phyloP scores from a whole-genome alignment of 2,888 invertebrate species.

The Megastigmus dorsalis region DNA sequence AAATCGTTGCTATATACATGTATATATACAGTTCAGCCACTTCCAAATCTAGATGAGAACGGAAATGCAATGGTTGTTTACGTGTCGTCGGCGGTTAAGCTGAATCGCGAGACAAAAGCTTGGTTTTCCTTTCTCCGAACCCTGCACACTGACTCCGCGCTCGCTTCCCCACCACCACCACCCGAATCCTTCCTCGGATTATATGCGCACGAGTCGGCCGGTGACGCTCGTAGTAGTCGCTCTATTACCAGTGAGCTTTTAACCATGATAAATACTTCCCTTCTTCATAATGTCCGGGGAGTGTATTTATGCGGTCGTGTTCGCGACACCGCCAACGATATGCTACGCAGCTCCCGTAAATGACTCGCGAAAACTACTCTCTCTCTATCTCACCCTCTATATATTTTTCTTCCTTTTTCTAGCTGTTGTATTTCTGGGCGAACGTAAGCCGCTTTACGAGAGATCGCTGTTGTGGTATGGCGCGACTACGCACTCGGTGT shows the following conservation, averaged over 20 bases:
- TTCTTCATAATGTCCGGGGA: constrained; percentile 23
- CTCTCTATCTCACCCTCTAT: background rate
- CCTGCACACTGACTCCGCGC: background rate
- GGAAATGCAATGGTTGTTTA: background rate
- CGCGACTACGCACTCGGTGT: too few species aligned
- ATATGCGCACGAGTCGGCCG: constrained; percentile 1
- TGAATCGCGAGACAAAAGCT: background rate
- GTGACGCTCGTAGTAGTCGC: background rate
- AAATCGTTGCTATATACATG: too few species aligned
- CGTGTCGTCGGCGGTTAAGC: background rate
- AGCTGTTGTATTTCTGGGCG: too few species aligned
- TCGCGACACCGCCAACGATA: constrained; percentile 12
- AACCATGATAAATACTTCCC: constrained; percentile 36
- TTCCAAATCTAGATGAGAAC: background rate
- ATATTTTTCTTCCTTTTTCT: too few species aligned
- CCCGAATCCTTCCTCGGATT: too few species aligned
- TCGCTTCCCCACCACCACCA: background rate
- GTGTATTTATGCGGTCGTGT: background rate
- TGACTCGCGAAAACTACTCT: constrained; percentile 26
- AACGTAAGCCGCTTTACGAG: background rate
- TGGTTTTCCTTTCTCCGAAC: background rate
- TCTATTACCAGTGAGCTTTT: constrained; percentile 26
- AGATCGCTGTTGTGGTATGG: too few species aligned
- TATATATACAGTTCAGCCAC: background rate
- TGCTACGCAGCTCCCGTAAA: constrained; percentile 21